Conservation (phyloP, 2,113 vertebrate genomes). For the Mormyrus lacerda region DNA sequence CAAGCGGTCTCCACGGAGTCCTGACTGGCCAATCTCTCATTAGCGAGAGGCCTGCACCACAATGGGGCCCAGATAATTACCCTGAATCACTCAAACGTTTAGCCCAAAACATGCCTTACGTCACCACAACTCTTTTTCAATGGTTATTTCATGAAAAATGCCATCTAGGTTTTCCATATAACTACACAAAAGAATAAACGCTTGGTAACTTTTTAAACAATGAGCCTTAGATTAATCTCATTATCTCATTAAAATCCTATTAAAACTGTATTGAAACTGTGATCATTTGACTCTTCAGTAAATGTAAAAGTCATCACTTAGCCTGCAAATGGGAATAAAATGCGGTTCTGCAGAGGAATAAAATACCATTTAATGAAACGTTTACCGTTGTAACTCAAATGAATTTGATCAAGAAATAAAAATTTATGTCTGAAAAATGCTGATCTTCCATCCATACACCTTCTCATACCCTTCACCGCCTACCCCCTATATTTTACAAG, state of each 20-base stretch:
- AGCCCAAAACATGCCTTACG: constrained; percentile 21
- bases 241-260: background rate
- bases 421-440: background rate
- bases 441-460: background rate
- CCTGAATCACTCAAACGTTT: constrained; percentile 73
- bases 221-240: background rate
- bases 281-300: background rate
- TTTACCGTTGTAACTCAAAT: background rate
- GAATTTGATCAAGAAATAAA: background rate
- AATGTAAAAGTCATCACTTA: background rate
- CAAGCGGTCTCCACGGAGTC: constrained; percentile 77
- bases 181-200: background rate
- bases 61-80: constrained; percentile 88
- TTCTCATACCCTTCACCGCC: background rate
- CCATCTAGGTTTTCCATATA: background rate
- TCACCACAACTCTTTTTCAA: background rate
- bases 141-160: background rate
- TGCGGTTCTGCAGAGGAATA: background rate
- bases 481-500: background rate
- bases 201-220: constrained; percentile 6
- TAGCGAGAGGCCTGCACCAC: constrained; percentile 81
- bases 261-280: background rate
- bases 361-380: background rate
- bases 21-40: constrained; percentile 78
- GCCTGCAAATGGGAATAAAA: background rate